phyloP scores from a whole-genome alignment of 2,113 vertebrate genomes.

The Natator depressus region DNA sequence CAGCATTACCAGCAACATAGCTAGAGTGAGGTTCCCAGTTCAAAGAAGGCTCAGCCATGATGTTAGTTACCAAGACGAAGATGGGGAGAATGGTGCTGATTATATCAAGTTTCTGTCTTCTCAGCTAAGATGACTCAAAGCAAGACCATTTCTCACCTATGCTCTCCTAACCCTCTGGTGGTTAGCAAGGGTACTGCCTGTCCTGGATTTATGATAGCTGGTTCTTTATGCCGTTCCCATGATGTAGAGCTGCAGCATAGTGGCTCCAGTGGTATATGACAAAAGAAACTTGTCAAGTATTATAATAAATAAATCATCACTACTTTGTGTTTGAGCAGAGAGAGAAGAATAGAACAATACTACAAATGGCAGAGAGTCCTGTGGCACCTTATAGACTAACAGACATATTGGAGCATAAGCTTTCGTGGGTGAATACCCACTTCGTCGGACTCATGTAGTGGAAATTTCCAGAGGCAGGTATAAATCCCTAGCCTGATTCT shows the following conservation, averaged over 20 bases:
- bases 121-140: neutral
- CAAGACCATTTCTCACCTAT: neutral
- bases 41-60: constrained; percentile 44
- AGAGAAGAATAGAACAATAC: neutral
- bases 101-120: neutral
- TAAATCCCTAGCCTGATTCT: too few relatives aligned
- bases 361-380: neutral
- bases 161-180: neutral
- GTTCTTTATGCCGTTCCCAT: neutral
- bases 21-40: constrained; percentile 48
- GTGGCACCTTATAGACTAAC: too few relatives aligned
- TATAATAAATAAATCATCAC: neutral
- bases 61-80: constrained; percentile 33
- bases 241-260: neutral
- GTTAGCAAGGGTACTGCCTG: neutral
- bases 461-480: too few relatives aligned
- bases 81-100: constrained; percentile 49
- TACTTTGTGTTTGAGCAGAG: neutral
- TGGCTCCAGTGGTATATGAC: neutral
- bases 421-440: too few relatives aligned
- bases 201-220: neutral
- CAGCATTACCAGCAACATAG: neutral
- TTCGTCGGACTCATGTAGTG: too few relatives aligned
- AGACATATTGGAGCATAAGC: too few relatives aligned
- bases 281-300: neutral